phyloP scores from a whole-genome alignment of 2,888 invertebrate species.

The Hirtodrosophila alboralis region DNA sequence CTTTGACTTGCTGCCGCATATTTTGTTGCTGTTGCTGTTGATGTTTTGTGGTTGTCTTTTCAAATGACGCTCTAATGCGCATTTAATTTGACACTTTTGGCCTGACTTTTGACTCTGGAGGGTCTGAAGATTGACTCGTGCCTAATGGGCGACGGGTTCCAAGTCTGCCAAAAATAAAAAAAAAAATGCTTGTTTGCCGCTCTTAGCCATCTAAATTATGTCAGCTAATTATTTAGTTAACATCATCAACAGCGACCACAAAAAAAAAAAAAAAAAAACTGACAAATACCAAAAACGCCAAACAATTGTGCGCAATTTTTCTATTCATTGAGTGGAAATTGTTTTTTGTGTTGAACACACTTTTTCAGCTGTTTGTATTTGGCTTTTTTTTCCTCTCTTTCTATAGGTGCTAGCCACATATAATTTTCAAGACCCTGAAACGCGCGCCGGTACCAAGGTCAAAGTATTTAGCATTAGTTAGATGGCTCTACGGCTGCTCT shows the following conservation, averaged over 20 bases:
- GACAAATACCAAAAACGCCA: constrained; percentile 39
- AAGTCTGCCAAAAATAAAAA: constrained; percentile 20
- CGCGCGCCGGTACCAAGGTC: constrained; percentile 64
- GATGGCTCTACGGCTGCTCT: constrained; percentile 60
- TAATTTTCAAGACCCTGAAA: constrained; percentile 80
- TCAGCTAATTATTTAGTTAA: constrained; percentile 79
- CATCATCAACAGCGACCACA: constrained; percentile 59
- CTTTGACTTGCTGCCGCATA: constrained; percentile 38
- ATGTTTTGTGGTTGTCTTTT: constrained; percentile 41
- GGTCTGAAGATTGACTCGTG: constrained; percentile 59
- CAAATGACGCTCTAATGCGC: constrained; percentile 77
- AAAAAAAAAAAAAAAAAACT: constrained; percentile 24
- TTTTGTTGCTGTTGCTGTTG: constrained; percentile 26
- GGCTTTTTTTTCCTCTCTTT: constrained; percentile 21
- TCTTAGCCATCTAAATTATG: constrained; percentile 75
- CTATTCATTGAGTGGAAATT: constrained; percentile 79
- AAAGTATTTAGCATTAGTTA: constrained; percentile 80
- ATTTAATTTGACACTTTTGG: constrained; percentile 79
- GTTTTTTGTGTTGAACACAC: constrained; percentile 55
- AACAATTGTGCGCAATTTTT: constrained; percentile 78
- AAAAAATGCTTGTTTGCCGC: constrained; percentile 32
- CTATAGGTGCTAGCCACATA: constrained; percentile 58
- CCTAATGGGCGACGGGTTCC: constrained; percentile 56
- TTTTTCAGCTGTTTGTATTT: constrained; percentile 23
- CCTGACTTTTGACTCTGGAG: constrained; percentile 67